Evolutionary conservation across 2,113 vertebrate genomes (phyloP).

Genomic region (Megaceryle torquata): DNA sequence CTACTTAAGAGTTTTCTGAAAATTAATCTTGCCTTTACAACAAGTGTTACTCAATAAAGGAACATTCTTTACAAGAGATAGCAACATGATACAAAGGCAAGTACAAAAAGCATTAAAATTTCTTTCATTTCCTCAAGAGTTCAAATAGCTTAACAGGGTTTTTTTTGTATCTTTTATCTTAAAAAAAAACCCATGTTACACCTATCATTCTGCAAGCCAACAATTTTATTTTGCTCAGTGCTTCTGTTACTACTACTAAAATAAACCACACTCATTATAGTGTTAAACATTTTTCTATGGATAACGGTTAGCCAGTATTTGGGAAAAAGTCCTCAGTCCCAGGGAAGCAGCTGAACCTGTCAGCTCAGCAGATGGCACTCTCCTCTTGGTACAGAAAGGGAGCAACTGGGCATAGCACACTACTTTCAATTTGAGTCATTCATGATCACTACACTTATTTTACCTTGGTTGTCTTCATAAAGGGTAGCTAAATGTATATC

Average conservation of each 20-base stretch:
- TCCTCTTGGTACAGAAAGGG: not conserved
- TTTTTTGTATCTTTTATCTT: not conserved
- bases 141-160: not conserved
- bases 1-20: not conserved
- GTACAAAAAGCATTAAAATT: not conserved
- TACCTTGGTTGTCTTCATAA: not conserved
- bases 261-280: not conserved
- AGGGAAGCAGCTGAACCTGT: not conserved
- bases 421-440: not conserved
- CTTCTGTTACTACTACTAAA: not conserved
- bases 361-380: not conserved
- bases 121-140: not conserved
- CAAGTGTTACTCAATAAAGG: no score
- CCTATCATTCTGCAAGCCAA: no score
- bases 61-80: not conserved
- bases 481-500: not conserved
- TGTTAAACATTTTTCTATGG: not conserved
- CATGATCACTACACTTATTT: not conserved
- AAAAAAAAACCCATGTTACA: not conserved
- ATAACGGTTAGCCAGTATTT: not conserved
- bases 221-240: not conserved
- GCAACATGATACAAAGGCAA: not conserved
- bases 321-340: not conserved
- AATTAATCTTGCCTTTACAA: not conserved
- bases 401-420: rapidly evolving